Base-by-base conservation (phyloP, 1,140 invertebrate species). In the Cheumatopsyche charites region DNA sequence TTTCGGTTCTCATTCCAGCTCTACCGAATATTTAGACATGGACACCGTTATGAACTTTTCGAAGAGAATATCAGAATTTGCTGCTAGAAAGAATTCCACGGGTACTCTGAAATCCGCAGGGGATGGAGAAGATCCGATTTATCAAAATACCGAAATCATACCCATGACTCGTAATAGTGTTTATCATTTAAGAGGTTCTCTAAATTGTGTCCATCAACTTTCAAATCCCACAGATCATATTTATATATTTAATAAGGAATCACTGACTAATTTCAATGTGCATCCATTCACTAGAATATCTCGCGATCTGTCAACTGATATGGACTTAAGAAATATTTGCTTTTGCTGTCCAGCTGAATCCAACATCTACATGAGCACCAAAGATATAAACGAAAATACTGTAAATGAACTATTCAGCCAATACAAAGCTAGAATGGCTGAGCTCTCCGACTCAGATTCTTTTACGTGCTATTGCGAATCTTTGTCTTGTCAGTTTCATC, bases 401-500 rank as follows among this genome's bases (percentile, higher is more conserved):
- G 66, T 55, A n/a, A 5, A 52, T 3, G 66, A 47, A 25, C 15
- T 67, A n/a, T 47, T 19, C 13, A 11, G 19, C 5, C 42, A 43
- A 1, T 47, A 41, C n/a, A 19, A 67, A 49, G 23, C 9, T 17
- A 62, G 43, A 42, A 1, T 42, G 17, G 43, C 17, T 12, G 68
- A 71, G 11, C 42, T 66, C 25, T 66, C 63, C 5, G 23, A 25
- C n/a, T 21, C 5, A 19, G 23, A 66, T 49, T 19, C 80, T 36
- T 84, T 84, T 73, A 78, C 79, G 67, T 85, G 82, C 70, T 85
- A 82, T 70, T 84, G 83, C 77, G 82, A 82, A 66, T 79, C 79
- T 17, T 78, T 76, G 41, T 67, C 61, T 26, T 85, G 83, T 73
- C 73, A 77, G 25, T 78, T 82, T 72, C 82, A 85, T 74, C 74